A percentile compares a stretch with the other conserved stretches of the same genome.
Evolutionary conservation across 2,888 invertebrate species (phyloP).

Genomic region (Abscondita cerata): DNA sequence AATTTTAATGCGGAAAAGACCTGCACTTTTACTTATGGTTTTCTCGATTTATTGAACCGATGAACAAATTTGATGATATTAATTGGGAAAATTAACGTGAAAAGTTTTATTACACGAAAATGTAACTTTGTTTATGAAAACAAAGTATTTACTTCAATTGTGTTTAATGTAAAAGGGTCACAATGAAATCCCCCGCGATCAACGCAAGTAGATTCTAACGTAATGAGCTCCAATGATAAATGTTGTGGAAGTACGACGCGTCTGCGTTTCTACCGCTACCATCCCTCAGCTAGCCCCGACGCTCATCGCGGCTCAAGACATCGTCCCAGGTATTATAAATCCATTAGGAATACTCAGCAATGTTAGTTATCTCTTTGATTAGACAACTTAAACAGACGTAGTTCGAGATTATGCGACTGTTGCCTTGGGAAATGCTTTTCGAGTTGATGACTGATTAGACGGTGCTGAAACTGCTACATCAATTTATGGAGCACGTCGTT

Average conservation of each 20-base stretch:
- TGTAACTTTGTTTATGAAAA: slow-evolving; percentile 9
- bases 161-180: slow-evolving; percentile 31
- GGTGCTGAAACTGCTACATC: slow-evolving; percentile 30
- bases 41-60: slow-evolving; percentile 16
- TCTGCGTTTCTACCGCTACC: slow-evolving; percentile 56
- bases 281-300: slow-evolving; percentile 48
- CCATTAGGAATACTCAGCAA: slow-evolving; percentile 52
- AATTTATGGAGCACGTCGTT: slow-evolving; percentile 23
- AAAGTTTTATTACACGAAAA: neutral
- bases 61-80: slow-evolving; percentile 8
- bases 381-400: slow-evolving; percentile 44
- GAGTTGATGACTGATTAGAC: slow-evolving; percentile 32
- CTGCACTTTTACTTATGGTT: slow-evolving; percentile 24
- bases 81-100: neutral
- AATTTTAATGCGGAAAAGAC: slow-evolving; percentile 33
- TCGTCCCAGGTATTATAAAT: slow-evolving; percentile 50
- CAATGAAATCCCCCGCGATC: slow-evolving; percentile 36
- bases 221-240: slow-evolving; percentile 63
- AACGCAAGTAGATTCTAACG: slow-evolving; percentile 56
- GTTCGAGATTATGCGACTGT: slow-evolving; percentile 55
- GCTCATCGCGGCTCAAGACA: slow-evolving; percentile 47
- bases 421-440: slow-evolving; percentile 52
- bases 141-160: slow-evolving; percentile 27
- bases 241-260: slow-evolving; percentile 58
- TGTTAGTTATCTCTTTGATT: slow-evolving; percentile 53